phyloP scores from a whole-genome alignment of 2,888 invertebrate genomes.

The Clivina fossor region DNA sequence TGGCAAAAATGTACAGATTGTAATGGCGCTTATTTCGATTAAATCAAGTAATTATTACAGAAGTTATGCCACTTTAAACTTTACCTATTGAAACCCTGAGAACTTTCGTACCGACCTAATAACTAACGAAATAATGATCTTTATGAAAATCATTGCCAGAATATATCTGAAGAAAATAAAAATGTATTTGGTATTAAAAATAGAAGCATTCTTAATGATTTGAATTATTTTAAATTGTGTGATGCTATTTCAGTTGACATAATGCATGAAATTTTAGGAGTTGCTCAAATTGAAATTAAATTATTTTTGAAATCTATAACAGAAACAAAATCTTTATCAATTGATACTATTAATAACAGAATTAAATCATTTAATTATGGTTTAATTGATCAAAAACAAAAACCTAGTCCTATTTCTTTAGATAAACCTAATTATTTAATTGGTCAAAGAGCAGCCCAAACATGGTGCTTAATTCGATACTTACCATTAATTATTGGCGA shows the following conservation, averaged over 20 bases:
- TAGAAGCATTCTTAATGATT: slow-evolving; percentile 28
- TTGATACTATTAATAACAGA: slow-evolving; percentile 21
- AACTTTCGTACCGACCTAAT: too few species aligned
- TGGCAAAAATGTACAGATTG: too few species aligned
- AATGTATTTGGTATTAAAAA: slow-evolving; percentile 24
- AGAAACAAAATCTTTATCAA: slow-evolving; percentile 2
- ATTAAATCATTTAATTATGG: slow-evolving; percentile 26
- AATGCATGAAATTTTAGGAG: slow-evolving; percentile 38
- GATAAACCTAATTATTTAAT: slow-evolving; percentile 20
- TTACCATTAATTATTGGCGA: slow-evolving; percentile 18
- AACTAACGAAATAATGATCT: too few species aligned
- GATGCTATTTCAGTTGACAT: slow-evolving; percentile 34
- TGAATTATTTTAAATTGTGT: slow-evolving; percentile 36
- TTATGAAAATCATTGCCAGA: too few species aligned
- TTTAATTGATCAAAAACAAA: slow-evolving; percentile 6
- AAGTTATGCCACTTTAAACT: too few species aligned
- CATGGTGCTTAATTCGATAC: slow-evolving; percentile 28
- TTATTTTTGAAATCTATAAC: slow-evolving; percentile 25
- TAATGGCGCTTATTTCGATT: too few species aligned
- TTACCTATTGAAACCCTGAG: too few species aligned
- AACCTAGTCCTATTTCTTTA: slow-evolving; percentile 14
- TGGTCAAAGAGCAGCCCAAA: slow-evolving; percentile 33
- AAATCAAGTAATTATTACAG: too few species aligned
- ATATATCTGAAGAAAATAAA: too few species aligned
- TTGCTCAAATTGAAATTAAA: slow-evolving; percentile 34